A percentile compares a stretch with the other conserved stretches of the same genome.
Evolutionary conservation across 1,140 invertebrate species (phyloP).

Genomic region (Platorchestia sp.): DNA sequence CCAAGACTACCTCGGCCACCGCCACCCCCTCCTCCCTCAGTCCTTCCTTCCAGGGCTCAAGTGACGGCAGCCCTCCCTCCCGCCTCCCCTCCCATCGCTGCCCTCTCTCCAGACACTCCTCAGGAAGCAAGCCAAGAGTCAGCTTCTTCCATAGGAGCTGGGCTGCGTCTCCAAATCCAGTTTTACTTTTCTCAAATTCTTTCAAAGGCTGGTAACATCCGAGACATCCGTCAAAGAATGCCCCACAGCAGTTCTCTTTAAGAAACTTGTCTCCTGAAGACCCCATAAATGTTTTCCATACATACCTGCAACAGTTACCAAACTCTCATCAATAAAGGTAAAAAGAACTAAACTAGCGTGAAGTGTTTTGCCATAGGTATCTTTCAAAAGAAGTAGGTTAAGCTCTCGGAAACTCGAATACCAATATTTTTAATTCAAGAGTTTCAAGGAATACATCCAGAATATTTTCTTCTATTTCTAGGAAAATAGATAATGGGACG

Average conservation of each 20-base stretch:
- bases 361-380: not conserved
- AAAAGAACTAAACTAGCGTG: not conserved
- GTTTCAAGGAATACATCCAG: not conserved
- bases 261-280: not conserved
- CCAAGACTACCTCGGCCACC: not conserved
- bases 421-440: not conserved
- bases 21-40: not conserved
- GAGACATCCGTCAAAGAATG: not conserved
- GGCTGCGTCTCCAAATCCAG: not conserved
- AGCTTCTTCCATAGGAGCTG: not conserved
- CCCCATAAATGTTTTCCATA: not conserved
- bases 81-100: not conserved
- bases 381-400: not conserved
- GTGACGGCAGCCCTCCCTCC: not conserved
- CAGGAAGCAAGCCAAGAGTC: not conserved
- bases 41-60: not conserved
- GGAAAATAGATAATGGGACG: not conserved
- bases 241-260: not conserved
- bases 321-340: not conserved
- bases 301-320: too few species aligned
- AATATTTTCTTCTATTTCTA: not conserved
- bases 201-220: not conserved
- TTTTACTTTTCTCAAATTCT: not conserved
- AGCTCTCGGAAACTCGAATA: not conserved
- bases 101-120: conserved; percentile 17